A percentile compares a stretch with the other conserved stretches of the same genome.
Evolutionary conservation across 2,113 vertebrate species (phyloP).

Genomic region (Collichthys lucidus): DNA sequence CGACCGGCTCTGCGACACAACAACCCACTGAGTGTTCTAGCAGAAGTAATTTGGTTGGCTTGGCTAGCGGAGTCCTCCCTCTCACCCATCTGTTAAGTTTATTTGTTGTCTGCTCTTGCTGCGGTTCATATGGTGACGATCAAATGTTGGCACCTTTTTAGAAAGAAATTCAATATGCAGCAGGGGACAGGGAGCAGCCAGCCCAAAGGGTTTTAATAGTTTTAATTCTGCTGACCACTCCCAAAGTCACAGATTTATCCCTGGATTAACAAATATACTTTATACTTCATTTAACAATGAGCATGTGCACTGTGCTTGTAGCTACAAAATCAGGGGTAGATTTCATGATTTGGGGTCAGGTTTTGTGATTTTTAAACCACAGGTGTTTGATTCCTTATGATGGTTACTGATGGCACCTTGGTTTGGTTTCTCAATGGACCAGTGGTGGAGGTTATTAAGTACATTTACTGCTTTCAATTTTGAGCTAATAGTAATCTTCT

Average conservation of each 20-base stretch:
- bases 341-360: neutral
- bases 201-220: neutral
- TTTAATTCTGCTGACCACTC: neutral
- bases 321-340: neutral
- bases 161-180: slow-evolving; percentile 1
- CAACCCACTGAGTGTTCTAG: slow-evolving; percentile 50
- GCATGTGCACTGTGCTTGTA: neutral
- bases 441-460: too few relatives aligned
- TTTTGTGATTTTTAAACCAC: too few relatives aligned
- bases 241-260: neutral
- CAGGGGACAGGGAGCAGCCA: neutral
- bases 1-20: slow-evolving; percentile 35
- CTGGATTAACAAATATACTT: neutral
- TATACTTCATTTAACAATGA: neutral
- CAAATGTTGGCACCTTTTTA: neutral
- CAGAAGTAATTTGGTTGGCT: slow-evolving; percentile 39
- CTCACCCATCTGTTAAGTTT: slow-evolving; percentile 31
- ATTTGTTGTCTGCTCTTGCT: slow-evolving; percentile 34
- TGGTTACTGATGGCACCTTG: neutral
- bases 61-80: neutral
- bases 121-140: slow-evolving; percentile 17
- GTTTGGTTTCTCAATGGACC: too few relatives aligned
- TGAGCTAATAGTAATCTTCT: too few relatives aligned
- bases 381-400: neutral
- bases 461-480: too few relatives aligned